phyloP scores from a whole-genome alignment of 1,140 invertebrate species.

The Bactericera cockerelli region DNA sequence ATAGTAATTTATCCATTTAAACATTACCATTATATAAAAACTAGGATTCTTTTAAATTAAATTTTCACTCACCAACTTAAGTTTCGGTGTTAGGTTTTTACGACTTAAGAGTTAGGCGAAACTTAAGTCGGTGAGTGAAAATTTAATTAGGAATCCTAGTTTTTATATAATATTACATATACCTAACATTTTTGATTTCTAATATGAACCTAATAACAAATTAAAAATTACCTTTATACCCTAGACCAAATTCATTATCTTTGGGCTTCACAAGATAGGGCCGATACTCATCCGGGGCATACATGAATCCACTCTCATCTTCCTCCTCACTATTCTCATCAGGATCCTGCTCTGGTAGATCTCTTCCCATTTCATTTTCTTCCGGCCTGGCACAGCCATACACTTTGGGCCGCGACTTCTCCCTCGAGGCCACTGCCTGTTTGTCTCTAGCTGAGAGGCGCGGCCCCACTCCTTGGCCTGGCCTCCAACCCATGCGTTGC shows the following conservation, averaged over 20 bases:
- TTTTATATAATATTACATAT: no score
- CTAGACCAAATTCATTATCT: constrained; percentile 68
- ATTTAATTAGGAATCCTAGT: no score
- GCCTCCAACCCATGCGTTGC: constrained; percentile 76
- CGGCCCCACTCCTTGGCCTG: constrained; percentile 80
- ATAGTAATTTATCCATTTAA: no score
- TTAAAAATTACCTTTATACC: constrained; percentile 71
- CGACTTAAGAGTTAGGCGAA: no score
- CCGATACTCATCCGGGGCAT: constrained; percentile 75
- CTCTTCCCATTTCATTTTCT: constrained; percentile 17
- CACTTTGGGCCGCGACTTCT: constrained; percentile 34
- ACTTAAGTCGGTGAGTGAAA: no score
- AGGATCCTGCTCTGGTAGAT: no score
- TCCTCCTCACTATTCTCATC: constrained; percentile 31
- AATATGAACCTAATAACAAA: no score
- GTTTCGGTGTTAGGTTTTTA: no score
- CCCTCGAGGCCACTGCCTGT: constrained; percentile 27
- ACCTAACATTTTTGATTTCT: no score
- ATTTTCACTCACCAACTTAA: no score
- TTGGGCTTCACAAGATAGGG: constrained; percentile 55
- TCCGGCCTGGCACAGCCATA: constrained; percentile 52
- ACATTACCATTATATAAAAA: no score
- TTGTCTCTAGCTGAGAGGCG: constrained; percentile 43
- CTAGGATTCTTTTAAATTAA: no score
- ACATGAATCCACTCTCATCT: constrained; percentile 37